These are phyloP conservation scores for Neocloeon triangulifer DNA, from an alignment of 1,140 invertebrate species.

Conservation along the genomic window DNA sequence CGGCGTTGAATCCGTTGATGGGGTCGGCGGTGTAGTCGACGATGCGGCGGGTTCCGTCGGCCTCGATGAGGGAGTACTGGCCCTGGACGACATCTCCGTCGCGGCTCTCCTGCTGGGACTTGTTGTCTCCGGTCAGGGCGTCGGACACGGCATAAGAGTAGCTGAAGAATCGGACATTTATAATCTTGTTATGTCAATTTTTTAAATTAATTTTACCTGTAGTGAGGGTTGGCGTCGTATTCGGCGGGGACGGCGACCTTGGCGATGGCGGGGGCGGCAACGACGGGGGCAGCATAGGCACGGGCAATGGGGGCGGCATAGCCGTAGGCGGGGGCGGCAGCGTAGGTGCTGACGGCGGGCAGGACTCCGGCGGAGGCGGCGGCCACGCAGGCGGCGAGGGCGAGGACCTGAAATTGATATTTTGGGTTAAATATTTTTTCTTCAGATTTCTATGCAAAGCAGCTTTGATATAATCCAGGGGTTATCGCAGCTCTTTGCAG, in stretches of 20 bases:
- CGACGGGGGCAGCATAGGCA: no score
- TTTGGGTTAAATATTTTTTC: background rate
- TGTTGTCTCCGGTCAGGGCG: constrained; percentile 29
- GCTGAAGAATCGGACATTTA: no score
- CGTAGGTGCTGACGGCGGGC: constrained; percentile 3
- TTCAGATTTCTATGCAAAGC: no score
- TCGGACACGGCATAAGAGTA: constrained; percentile 35
- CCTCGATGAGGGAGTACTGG: constrained; percentile 17
- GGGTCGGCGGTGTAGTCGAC: constrained; percentile 21
- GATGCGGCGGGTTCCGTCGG: constrained; percentile 18
- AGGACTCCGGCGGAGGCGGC: background rate
- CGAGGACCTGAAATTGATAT: constrained; percentile 3
- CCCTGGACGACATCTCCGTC: constrained; percentile 28
- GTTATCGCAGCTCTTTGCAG: constrained; percentile 3
- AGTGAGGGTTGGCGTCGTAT: constrained; percentile 32
- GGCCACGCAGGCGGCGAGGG: background rate
- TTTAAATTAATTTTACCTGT: no score
- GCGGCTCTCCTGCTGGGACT: constrained; percentile 31
- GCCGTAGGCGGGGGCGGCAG: constrained; percentile 6
- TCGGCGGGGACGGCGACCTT: constrained; percentile 1
- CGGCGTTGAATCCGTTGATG: constrained; percentile 18
- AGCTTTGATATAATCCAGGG: no score
- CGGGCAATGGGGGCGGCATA: no score
- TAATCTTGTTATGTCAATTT: no score
- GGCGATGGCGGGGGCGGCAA: no score